These are phyloP conservation scores for Jaculus jaculus DNA, from an alignment of 2,113 vertebrate species.

Conservation along the genomic window DNA sequence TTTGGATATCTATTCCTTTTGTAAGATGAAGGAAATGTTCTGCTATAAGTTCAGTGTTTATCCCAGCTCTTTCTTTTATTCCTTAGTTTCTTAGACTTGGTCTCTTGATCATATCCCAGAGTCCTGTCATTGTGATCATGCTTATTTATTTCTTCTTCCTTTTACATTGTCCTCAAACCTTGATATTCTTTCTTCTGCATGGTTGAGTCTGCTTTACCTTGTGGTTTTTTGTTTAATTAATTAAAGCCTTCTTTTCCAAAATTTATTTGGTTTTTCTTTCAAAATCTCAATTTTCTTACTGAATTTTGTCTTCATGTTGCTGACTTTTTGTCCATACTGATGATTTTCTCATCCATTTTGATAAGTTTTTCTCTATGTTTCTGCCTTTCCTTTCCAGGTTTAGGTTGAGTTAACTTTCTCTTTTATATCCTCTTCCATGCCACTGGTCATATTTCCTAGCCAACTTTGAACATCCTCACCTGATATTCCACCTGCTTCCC, in stretches of 20 bases:
- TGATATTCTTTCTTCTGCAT: not conserved
- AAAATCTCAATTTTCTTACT: not conserved
- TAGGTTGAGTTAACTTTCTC: not conserved
- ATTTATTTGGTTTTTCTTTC: not conserved
- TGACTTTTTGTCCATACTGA: not conserved
- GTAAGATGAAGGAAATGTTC: no score
- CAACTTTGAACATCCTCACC: not conserved
- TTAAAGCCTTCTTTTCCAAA: not conserved
- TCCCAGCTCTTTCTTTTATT: no score
- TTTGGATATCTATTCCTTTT: no score
- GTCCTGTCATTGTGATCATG: not conserved
- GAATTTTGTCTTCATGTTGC: not conserved
- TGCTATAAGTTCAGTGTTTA: no score
- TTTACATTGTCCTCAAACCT: not conserved
- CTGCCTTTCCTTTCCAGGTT: not conserved
- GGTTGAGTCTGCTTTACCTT: not conserved
- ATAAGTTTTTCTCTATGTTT: not conserved
- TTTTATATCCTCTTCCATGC: not conserved
- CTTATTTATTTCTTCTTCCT: not conserved
- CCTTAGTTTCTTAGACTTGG: not conserved
- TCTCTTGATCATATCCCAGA: not conserved
- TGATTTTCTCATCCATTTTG: not conserved
- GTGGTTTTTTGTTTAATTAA: not conserved
- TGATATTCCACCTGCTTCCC: not conserved
- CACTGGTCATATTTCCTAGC: not conserved